Evolutionary conservation across 1,140 invertebrate genomes (phyloP).

Genomic region (Diabrotica virgifera): DNA sequence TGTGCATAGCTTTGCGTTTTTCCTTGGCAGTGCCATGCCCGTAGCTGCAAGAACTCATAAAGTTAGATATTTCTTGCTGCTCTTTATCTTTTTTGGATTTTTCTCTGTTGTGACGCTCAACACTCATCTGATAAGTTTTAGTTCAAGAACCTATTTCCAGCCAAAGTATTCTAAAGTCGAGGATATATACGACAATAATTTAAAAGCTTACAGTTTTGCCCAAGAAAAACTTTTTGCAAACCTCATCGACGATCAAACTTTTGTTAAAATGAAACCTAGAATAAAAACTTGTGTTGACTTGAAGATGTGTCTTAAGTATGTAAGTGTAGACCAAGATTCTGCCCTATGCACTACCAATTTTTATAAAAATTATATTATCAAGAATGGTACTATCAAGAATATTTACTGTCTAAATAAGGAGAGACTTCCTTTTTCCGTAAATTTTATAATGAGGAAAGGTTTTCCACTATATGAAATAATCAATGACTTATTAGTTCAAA

Average conservation of each 20-base stretch:
- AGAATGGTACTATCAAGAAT: neutral
- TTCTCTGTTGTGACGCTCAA: neutral
- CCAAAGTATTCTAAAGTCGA: neutral
- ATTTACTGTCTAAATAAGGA: neutral
- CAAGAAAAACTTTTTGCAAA: neutral
- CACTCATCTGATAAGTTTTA: neutral
- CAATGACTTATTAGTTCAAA: neutral
- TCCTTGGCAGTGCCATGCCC: neutral
- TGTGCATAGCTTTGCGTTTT: neutral
- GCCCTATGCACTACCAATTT: neutral
- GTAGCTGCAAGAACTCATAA: neutral
- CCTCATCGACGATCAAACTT: neutral
- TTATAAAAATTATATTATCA: neutral
- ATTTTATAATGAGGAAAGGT: slow-evolving; percentile 1
- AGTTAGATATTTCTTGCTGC: neutral
- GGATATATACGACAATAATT: neutral
- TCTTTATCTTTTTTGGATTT: neutral
- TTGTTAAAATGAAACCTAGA: neutral
- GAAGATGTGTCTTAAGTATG: neutral
- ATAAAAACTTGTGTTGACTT: neutral
- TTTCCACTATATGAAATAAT: neutral
- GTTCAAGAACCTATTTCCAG: neutral
- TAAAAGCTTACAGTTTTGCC: neutral
- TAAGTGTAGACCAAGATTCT: neutral
- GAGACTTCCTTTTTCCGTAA: neutral